Conservation (phyloP, 2,113 vertebrate species). For the Siphamia tubifer region DNA sequence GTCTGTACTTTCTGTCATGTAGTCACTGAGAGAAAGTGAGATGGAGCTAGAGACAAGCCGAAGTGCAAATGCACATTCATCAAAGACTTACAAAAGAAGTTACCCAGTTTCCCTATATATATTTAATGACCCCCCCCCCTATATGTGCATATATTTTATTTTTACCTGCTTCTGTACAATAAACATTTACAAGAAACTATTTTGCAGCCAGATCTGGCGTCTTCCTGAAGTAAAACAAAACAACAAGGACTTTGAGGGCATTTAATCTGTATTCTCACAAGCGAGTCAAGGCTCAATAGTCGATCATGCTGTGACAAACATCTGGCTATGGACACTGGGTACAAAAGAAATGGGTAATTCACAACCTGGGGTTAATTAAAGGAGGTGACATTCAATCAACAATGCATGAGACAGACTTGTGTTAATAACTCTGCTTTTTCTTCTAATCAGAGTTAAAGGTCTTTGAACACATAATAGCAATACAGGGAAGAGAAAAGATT, state of each 20-base stretch:
- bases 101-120: too few species aligned
- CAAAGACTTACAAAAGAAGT: too few species aligned
- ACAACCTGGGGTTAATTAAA: slow-evolving; percentile 47
- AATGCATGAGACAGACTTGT: background rate
- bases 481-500: background rate
- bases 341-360: slow-evolving; percentile 30
- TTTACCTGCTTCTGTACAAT: background rate
- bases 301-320: slow-evolving; percentile 39
- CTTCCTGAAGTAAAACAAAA: background rate
- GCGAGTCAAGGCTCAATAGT: slow-evolving; percentile 2
- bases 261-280: slow-evolving; percentile 4
- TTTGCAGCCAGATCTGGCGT: background rate
- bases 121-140: too few species aligned
- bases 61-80: too few species aligned
- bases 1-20: too few species aligned
- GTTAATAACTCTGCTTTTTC: slow-evolving; percentile 7
- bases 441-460: slow-evolving; percentile 14
- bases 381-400: slow-evolving; percentile 42
- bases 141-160: background rate
- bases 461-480: background rate
- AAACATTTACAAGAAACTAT: background rate
- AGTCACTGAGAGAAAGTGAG: too few species aligned
- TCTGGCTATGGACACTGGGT: slow-evolving; percentile 25
- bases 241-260: background rate
- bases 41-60: too few species aligned